Conservation (phyloP, 2,797 vertebrate species). For the Chaunax sp. region DNA sequence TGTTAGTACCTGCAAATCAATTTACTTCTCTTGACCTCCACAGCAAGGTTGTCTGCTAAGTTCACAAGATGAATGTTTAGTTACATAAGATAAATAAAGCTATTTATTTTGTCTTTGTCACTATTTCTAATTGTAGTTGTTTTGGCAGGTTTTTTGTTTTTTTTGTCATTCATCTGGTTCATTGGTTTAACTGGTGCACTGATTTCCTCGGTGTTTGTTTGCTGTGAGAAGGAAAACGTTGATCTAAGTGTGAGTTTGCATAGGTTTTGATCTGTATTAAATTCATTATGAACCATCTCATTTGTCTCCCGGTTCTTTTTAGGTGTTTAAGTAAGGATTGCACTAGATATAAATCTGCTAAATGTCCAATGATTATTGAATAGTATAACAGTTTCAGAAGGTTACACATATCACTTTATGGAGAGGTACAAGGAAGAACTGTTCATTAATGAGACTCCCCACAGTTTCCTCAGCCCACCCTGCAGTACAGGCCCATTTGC, state of each 20-base stretch:
- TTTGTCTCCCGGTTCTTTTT: conserved; percentile 28
- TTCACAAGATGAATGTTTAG: conserved; percentile 16
- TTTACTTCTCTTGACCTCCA: conserved; percentile 22
- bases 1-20: conserved; percentile 24
- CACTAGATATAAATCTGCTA: conserved; percentile 9
- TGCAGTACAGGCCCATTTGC: conserved; percentile 37
- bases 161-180: conserved; percentile 25
- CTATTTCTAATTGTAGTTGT: conserved; percentile 17
- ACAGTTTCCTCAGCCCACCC: conserved; percentile 64
- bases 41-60: conserved; percentile 13
- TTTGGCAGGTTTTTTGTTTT: background rate
- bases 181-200: conserved; percentile 10
- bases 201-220: conserved; percentile 24
- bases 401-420: conserved; percentile 13
- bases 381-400: conserved; percentile 34
- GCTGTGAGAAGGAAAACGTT: conserved; percentile 1
- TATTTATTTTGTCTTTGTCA: conserved; percentile 42
- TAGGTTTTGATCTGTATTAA: conserved; percentile 54
- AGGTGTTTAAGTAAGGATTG: background rate
- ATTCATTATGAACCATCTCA: conserved; percentile 42
- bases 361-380: conserved; percentile 39
- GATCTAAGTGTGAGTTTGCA: conserved; percentile 25
- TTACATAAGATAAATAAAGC: conserved; percentile 20
- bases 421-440: conserved; percentile 35
- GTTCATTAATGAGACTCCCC: conserved; percentile 64